A percentile compares a stretch with the other conserved stretches of the same genome.
Evolutionary conservation across 2,797 vertebrate genomes (phyloP).

Genomic region (Anguilla anguilla): DNA sequence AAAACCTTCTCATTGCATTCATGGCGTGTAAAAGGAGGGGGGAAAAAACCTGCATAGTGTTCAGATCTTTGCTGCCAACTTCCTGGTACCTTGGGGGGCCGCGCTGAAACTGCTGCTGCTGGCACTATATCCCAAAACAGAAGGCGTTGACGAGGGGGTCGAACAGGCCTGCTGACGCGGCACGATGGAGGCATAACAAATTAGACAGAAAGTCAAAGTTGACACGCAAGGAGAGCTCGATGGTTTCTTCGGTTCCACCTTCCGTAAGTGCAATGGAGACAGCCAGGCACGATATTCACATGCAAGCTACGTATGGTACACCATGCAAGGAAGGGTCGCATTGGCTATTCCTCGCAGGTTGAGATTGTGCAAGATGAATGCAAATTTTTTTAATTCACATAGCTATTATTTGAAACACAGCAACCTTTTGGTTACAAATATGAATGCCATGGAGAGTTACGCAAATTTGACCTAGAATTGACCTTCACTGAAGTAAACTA

Average conservation of each 20-base stretch:
- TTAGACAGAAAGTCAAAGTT: constrained; percentile 15
- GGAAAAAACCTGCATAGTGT: neutral
- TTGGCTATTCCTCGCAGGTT: neutral
- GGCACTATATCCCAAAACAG: neutral
- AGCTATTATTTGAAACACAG: neutral
- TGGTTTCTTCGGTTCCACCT: neutral
- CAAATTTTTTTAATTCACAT: neutral
- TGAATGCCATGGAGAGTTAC: neutral
- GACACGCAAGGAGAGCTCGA: neutral
- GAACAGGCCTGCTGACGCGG: neutral
- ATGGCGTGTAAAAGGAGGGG: neutral
- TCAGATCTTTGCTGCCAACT: neutral
- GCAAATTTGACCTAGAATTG: neutral
- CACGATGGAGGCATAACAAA: neutral
- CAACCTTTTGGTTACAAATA: neutral
- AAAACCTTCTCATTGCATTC: neutral
- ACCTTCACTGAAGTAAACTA: neutral
- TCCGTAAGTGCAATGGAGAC: neutral
- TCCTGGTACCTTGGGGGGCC: neutral
- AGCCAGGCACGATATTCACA: neutral
- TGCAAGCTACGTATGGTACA: neutral
- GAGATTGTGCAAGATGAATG: neutral
- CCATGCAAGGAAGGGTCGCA: neutral
- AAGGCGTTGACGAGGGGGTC: neutral
- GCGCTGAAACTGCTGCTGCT: neutral